Percentiles rank a stretch among this genome's conserved stretches.
phyloP scores from a whole-genome alignment of 92 coral and sea anemone species.

The Meandrina meandrites region DNA sequence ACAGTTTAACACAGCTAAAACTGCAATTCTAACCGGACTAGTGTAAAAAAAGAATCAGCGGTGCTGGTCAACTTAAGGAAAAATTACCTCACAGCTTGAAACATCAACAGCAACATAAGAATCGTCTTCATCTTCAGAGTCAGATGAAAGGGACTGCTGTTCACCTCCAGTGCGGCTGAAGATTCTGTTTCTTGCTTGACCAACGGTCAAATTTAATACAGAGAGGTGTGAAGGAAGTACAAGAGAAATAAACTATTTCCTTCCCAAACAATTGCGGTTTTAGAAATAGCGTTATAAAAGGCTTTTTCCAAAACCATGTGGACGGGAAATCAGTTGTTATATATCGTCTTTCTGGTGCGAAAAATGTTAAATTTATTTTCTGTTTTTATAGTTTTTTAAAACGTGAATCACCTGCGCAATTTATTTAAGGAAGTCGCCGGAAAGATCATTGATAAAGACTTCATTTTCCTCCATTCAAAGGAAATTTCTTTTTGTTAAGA shows the following conservation, averaged over 20 bases:
- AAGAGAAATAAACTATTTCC: constrained; percentile 4
- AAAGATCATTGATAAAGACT: background rate
- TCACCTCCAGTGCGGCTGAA: background rate
- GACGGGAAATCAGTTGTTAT: background rate
- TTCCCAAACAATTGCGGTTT: background rate
- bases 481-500: constrained; percentile 9
- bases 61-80: background rate
- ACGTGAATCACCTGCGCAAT: background rate
- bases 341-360: background rate
- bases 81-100: constrained; percentile 23
- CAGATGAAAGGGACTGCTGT: background rate
- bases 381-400: constrained; percentile 9
- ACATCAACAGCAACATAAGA: constrained; percentile 2
- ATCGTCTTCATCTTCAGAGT: constrained; percentile 12
- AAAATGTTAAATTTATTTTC: constrained; percentile 15
- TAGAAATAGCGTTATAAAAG: background rate
- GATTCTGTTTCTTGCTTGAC: background rate
- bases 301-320: background rate
- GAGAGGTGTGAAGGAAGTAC: background rate
- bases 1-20: background rate
- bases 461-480: background rate
- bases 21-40: background rate
- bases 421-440: background rate
- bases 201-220: background rate
- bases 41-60: background rate